Percentiles rank a stretch among this genome's conserved stretches.
Conservation (phyloP, 2,797 vertebrate genomes). For the Echeneis naucrates region DNA sequence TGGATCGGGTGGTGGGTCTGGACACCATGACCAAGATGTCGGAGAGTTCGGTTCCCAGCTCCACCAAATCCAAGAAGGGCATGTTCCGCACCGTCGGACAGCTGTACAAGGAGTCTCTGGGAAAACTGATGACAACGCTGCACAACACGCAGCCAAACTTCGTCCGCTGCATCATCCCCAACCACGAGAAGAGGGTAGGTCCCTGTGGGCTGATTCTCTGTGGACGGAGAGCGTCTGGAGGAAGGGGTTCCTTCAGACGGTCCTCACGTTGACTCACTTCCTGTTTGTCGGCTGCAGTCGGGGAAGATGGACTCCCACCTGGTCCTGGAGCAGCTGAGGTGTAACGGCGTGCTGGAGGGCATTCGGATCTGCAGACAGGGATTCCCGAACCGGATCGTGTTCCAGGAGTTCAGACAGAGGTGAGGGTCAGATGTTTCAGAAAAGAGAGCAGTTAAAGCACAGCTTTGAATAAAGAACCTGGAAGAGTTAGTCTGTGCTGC, state of each 20-base stretch:
- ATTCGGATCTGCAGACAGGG: slow-evolving; percentile 97
- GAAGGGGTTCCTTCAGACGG: no score
- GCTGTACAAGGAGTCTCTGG: slow-evolving; percentile 96
- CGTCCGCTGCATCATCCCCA: slow-evolving; percentile 98
- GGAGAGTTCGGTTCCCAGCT: slow-evolving; percentile 88
- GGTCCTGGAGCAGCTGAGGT: slow-evolving; percentile 95
- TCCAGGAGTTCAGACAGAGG: slow-evolving; percentile 98
- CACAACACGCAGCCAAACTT: slow-evolving; percentile 98
- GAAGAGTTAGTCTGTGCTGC: no score
- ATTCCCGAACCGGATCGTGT: slow-evolving; percentile 96
- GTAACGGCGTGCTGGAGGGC: slow-evolving; percentile 96
- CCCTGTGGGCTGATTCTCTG: no score
- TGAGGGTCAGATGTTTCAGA: no score
- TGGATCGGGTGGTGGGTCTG: slow-evolving; percentile 94
- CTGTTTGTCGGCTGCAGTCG: slow-evolving; percentile 78
- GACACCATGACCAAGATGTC: slow-evolving; percentile 98
- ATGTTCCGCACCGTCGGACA: slow-evolving; percentile 98
- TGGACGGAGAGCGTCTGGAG: no score
- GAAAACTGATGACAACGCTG: slow-evolving; percentile 96
- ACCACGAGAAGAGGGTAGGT: slow-evolving; percentile 94
- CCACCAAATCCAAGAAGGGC: slow-evolving; percentile 97
- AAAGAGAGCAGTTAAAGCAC: no score
- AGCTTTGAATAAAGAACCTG: no score
- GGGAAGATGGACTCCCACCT: slow-evolving; percentile 94
- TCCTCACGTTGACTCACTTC: no score